Percentiles rank a stretch among this genome's conserved stretches.
These are phyloP conservation scores for Cyaniris semiargus DNA, from an alignment of 2,888 invertebrate species.

Conservation along the genomic window DNA sequence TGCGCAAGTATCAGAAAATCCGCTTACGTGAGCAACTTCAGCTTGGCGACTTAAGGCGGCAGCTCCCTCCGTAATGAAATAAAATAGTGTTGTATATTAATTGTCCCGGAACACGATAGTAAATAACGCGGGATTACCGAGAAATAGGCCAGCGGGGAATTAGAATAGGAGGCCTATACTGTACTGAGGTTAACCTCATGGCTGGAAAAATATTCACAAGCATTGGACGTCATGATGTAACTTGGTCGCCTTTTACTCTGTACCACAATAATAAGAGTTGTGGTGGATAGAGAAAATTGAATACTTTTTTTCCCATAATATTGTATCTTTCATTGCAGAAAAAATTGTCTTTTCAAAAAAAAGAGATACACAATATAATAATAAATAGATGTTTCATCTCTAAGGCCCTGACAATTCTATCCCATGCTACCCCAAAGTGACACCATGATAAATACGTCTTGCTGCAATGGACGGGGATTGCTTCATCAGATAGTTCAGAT, in stretches of 20 bases:
- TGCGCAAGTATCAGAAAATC: constrained; percentile 9
- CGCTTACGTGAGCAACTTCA: constrained; percentile 44
- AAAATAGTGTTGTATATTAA: constrained; percentile 76
- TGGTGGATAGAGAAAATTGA: neutral
- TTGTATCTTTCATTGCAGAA: too few relatives aligned
- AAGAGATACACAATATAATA: too few relatives aligned
- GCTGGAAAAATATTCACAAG: neutral
- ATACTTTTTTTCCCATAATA: too few relatives aligned
- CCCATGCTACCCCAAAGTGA: constrained; percentile 13
- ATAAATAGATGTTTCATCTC: too few relatives aligned
- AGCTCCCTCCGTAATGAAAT: constrained; percentile 69
- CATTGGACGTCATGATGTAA: neutral
- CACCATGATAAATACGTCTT: constrained; percentile 7
- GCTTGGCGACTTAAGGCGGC: constrained; percentile 53
- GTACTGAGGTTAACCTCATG: neutral
- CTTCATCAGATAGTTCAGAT: neutral
- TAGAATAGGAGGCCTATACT: constrained; percentile 24
- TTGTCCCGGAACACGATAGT: constrained; percentile 72
- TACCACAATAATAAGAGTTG: neutral
- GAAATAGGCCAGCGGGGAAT: constrained; percentile 42
- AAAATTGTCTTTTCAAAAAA: too few relatives aligned
- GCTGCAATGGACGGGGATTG: neutral
- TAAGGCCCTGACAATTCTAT: neutral
- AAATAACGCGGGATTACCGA: constrained; percentile 49
- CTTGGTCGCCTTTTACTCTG: neutral